Conservation (phyloP, 2,888 invertebrate species). For the Chrysolina americana region DNA sequence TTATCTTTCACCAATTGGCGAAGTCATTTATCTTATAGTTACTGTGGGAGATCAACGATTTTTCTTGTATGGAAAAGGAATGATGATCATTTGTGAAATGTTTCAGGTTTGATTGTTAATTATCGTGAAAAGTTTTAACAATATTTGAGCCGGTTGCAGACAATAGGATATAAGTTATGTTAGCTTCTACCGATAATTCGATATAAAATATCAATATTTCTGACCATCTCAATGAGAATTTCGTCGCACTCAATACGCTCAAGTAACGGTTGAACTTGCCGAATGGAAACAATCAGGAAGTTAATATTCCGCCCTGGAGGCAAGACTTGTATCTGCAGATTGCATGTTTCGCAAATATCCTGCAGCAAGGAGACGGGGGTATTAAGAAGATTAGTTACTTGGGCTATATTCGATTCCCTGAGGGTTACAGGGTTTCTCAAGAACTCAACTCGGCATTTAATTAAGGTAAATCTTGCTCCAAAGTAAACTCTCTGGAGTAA, state of each 20-base stretch:
- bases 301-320: neutral
- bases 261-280: neutral
- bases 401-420: slow-evolving; percentile 26
- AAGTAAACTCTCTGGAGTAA: slow-evolving; percentile 2
- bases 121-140: too few species aligned
- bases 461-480: slow-evolving; percentile 22
- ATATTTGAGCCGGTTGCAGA: too few species aligned
- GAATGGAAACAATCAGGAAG: neutral
- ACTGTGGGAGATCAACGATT: too few species aligned
- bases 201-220: too few species aligned
- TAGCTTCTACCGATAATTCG: too few species aligned
- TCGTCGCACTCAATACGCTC: neutral
- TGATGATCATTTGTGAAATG: too few species aligned
- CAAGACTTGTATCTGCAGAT: slow-evolving; percentile 2
- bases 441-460: slow-evolving; percentile 29
- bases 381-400: slow-evolving; percentile 29
- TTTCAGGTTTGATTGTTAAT: too few species aligned
- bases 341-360: slow-evolving; percentile 14
- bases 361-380: neutral
- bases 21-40: too few species aligned
- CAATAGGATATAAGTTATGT: too few species aligned
- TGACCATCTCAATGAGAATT: too few species aligned
- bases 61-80: too few species aligned
- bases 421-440: slow-evolving; percentile 27
- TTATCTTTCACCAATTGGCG: too few species aligned